These are phyloP conservation scores for Chelonus formosanus DNA, from an alignment of 2,888 invertebrate species.

Conservation along the genomic window DNA sequence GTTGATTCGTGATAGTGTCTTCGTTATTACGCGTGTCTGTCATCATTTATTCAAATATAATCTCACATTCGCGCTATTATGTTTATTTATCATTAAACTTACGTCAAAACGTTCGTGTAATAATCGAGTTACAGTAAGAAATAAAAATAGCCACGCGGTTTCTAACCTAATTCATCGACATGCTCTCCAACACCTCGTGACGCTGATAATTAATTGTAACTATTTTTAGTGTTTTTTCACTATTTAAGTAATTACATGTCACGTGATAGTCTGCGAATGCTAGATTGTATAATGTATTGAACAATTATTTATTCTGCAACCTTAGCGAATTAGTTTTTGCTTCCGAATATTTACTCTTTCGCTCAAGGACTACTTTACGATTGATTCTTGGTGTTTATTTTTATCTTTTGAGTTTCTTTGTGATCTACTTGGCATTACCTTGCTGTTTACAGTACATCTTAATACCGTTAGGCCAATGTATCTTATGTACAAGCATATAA, in stretches of 20 bases:
- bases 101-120: too few relatives aligned
- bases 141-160: background rate
- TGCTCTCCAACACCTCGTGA: background rate
- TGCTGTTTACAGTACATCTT: slow-evolving; percentile 14
- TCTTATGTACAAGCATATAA: background rate
- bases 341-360: background rate
- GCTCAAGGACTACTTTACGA: background rate
- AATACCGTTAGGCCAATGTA: slow-evolving; percentile 28
- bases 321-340: background rate
- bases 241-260: slow-evolving; percentile 10
- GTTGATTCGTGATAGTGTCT: slow-evolving; percentile 30
- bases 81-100: too few relatives aligned
- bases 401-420: background rate
- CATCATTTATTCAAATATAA: background rate
- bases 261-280: slow-evolving; percentile 26
- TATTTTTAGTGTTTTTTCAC: background rate
- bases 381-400: background rate
- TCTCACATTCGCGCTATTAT: background rate
- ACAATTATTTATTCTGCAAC: background rate
- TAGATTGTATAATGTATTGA: slow-evolving; percentile 5
- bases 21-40: slow-evolving; percentile 14
- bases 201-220: background rate
- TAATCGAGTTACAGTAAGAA: background rate
- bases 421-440: slow-evolving; percentile 1
- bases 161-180: background rate